phyloP scores from a whole-genome alignment of 2,113 vertebrate species.

The Okapia johnstoni region DNA sequence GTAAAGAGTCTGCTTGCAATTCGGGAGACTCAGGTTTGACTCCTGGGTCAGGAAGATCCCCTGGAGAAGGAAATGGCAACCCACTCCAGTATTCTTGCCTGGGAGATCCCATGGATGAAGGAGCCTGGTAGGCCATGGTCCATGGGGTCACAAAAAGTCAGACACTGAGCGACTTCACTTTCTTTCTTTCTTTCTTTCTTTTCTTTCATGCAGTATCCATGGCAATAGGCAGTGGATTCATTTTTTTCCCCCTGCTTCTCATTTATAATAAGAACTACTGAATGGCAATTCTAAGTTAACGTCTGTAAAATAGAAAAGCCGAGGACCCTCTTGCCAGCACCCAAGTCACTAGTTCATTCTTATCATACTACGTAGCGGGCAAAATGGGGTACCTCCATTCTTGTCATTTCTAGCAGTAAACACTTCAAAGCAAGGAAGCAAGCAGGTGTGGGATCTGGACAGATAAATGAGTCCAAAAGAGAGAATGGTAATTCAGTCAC shows the following conservation, averaged over 20 bases:
- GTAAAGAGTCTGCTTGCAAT: no score
- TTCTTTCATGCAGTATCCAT: not conserved
- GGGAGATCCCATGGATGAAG: no score
- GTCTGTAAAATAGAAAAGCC: not conserved
- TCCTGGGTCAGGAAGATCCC: no score
- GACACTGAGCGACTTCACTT: no score
- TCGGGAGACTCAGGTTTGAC: no score
- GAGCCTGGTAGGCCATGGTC: no score
- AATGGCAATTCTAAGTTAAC: conserved; percentile 1
- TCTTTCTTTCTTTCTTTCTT: no score
- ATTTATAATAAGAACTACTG: not conserved
- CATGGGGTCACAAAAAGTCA: no score
- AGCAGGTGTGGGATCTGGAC: not conserved
- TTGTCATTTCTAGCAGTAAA: not conserved
- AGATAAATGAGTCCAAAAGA: not conserved
- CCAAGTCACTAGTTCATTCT: not conserved
- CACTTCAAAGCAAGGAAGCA: not conserved
- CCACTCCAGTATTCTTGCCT: no score
- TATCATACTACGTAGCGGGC: not conserved
- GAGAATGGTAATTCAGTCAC: not conserved
- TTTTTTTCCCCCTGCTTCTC: not conserved
- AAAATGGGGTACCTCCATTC: not conserved
- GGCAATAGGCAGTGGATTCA: not conserved
- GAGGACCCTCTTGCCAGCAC: not conserved
- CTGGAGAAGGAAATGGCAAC: no score